Evolutionary conservation across 1,140 invertebrate genomes (phyloP), one percentile per base, ranked within the genome.

Genomic region (Drosophila sturtevanti): DNA sequence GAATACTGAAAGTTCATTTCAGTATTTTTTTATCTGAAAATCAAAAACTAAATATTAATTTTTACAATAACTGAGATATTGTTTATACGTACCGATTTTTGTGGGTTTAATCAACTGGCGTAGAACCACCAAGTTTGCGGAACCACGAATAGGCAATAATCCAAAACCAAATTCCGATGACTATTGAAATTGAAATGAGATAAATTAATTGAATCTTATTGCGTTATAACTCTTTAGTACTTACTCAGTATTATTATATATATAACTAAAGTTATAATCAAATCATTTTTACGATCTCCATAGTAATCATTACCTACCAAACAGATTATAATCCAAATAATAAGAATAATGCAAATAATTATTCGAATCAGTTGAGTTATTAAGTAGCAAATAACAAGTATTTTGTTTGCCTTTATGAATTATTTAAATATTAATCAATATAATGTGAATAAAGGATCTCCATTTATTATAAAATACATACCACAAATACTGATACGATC

Each of bases 101-200:
- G n/a, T 18, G 1, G 12, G 12, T 18, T 59, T 52, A 64, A 16
- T 73, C 52, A 2, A 38, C 67, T 14, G 51, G 60, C 0, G 41
- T 60, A 1, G 18, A 24, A 2, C 61, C 41, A 16, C 51, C 34
- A 37, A 72, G 37, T 7, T 56, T 61, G 9, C 58, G 44, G 70
- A 4, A 74, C 44, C 48, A 77, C 1, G 73, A 77, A 55, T 67
- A 77, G 35, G 18, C 55, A 14, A 70, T 51, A 5, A 77, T 1
- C 68, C 74, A 77, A 38, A 68, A 72, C 48, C 67, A 78, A 11
- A 77, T 6, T 16, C 22, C 60, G 0, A 64, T 0, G 12, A 31
- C 76, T 78, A 35, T 51, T n/a, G 14, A 35, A 21, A 62, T 22
- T 11, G 4, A 61, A 55, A 24, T 11, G 35, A 58, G 10, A 24